phyloP scores from a whole-genome alignment of 2,113 vertebrate genomes.

The Pluvialis apricaria region DNA sequence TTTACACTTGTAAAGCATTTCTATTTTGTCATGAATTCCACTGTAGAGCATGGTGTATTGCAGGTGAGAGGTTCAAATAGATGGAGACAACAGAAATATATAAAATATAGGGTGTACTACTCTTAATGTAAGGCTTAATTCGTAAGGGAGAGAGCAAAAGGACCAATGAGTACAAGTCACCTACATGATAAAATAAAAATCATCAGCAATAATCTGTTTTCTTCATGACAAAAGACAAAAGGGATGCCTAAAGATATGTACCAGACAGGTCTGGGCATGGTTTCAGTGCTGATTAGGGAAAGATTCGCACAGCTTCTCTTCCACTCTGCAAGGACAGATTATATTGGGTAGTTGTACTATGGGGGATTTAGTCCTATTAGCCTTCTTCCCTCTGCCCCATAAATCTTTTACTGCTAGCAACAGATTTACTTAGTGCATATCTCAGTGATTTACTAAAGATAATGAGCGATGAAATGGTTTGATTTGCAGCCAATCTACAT shows the following conservation, averaged over 20 bases:
- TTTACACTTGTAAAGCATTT: not conserved
- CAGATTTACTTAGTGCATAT: conserved; percentile 25
- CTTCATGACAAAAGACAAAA: not conserved
- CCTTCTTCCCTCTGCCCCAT: not conserved
- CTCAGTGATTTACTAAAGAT: conserved; percentile 16
- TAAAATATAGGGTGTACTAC: not conserved
- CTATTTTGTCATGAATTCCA: not conserved
- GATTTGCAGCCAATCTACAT: conserved; percentile 3
- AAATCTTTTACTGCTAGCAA: not conserved
- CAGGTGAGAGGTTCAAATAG: not conserved
- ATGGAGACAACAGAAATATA: not conserved
- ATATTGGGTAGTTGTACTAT: not conserved
- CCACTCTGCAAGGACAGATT: not conserved
- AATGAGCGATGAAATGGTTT: not conserved
- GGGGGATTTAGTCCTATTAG: not conserved
- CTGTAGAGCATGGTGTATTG: rapidly evolving
- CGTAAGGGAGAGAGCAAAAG: not conserved
- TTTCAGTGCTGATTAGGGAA: not conserved
- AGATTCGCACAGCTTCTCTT: not conserved
- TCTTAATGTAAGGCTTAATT: not conserved
- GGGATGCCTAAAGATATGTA: not conserved
- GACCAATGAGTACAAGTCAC: not conserved
- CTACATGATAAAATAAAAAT: not conserved
- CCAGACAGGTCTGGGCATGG: not conserved
- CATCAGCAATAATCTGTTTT: not conserved